Evolutionary conservation across 2,888 invertebrate species (phyloP).

Genomic region (Polyommatus iphigenia): DNA sequence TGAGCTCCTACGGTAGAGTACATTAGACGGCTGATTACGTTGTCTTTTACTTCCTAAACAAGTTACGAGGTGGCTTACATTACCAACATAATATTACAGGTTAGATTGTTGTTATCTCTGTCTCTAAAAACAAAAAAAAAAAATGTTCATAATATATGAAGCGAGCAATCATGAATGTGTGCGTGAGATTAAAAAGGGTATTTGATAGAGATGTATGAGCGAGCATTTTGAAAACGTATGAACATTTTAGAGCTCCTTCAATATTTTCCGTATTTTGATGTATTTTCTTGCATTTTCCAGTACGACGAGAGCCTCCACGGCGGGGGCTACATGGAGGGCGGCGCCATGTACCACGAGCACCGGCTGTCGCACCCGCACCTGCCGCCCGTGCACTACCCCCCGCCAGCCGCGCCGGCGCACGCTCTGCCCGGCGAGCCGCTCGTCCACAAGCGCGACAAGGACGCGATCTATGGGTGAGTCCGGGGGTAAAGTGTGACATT

Average conservation of each 20-base stretch:
- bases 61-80: too few relatives aligned
- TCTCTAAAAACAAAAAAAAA: not conserved
- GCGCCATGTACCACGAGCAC: slow-evolving; percentile 88
- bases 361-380: slow-evolving; percentile 89
- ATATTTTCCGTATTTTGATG: not conserved
- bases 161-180: not conserved
- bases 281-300: slow-evolving; percentile 73
- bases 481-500: slow-evolving; percentile 64
- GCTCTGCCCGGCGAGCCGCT: slow-evolving; percentile 93
- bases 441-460: slow-evolving; percentile 98
- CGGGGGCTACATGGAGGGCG: slow-evolving; percentile 91
- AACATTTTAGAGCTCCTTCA: not conserved
- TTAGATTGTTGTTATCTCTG: not conserved
- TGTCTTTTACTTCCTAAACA: too few relatives aligned
- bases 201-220: too few relatives aligned
- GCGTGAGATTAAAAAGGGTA: not conserved
- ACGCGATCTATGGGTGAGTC: slow-evolving; percentile 99
- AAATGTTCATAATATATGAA: too few relatives aligned
- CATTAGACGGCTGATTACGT: too few relatives aligned
- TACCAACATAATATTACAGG: too few relatives aligned
- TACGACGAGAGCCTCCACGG: slow-evolving; percentile 96
- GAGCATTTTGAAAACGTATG: not conserved
- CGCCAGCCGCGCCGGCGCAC: slow-evolving; percentile 93
- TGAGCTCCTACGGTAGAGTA: not conserved
- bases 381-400: slow-evolving; percentile 87